Evolutionary conservation across 1,140 invertebrate genomes (phyloP), one percentile per base, ranked within the genome.

Genomic region (Pinna nobilis): DNA sequence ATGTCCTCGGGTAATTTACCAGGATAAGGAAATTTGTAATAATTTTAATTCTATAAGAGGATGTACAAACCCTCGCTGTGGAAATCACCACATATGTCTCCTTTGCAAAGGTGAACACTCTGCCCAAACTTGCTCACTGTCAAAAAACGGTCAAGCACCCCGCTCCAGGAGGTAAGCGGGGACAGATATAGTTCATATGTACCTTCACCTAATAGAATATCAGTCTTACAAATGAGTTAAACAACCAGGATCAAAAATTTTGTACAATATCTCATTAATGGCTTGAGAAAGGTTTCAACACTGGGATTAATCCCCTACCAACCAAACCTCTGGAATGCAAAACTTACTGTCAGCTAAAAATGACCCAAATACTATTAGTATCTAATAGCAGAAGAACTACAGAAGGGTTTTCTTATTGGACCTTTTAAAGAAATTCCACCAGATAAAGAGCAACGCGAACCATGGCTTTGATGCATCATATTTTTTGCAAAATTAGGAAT

Each of bases 371-470:
- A n/a, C 25, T 11, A 33, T 49, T 2, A 25, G 3, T 1, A 49
- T 7, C 32, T 60, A 35, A 20, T 72, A 11, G 1, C 18, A n/a
- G n/a, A 44, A 3, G 74, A 77, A 64, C 7, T 72, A 37, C 4
- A 49, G 9, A 77, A 67, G n/a, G 74, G 68, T 1, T 77, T 65
- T 33, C 20, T 77, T 0, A 15, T 61, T n/a, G 72, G 72, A 61
- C 74, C 74, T 33, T 77, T 72, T 57, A 11, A 61, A 18, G 25
- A 0, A 32, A 33, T 49, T 6, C 74, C 68, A 18, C 71, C 44
- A n/a, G 1, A 3, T 28, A 3, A 0, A 33, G 33, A 37, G 55
- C 20, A 7, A 41, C 47, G 20, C n/a, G 47, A 23, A 57, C 28
- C 20, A 63, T 70, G 57, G 41, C 44, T 7, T 28, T 53, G 2